Conservation (phyloP, 2,113 vertebrate species). For the Rhodinocichla rosea region DNA sequence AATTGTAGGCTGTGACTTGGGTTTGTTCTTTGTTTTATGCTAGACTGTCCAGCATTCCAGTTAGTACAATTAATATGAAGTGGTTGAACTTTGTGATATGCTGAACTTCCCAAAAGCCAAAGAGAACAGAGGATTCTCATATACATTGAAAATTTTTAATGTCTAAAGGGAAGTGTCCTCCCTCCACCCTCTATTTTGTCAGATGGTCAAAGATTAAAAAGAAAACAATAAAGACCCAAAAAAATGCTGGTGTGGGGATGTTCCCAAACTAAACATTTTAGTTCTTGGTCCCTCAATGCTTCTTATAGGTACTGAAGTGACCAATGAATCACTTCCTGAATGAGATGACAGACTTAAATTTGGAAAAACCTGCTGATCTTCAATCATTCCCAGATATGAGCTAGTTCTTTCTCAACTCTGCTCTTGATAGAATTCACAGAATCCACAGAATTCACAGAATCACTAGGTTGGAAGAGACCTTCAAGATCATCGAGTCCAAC, state of each 20-base stretch:
- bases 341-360: background rate
- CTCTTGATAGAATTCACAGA: background rate
- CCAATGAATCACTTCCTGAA: background rate
- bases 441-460: background rate
- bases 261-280: background rate
- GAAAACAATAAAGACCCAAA: background rate
- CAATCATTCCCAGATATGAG: fast-evolving
- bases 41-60: background rate
- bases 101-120: background rate
- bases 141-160: background rate
- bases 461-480: background rate
- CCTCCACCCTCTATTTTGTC: background rate
- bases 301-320: background rate
- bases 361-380: background rate
- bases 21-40: background rate
- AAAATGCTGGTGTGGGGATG: background rate
- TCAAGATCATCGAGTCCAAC: background rate
- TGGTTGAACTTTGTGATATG: background rate
- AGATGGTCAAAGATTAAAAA: background rate
- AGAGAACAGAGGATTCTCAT: background rate
- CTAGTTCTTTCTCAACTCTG: background rate
- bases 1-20: background rate
- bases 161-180: background rate
- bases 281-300: background rate
- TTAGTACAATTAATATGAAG: background rate